A percentile compares a stretch with the other conserved stretches of the same genome.
phyloP scores from a whole-genome alignment of 1,140 invertebrate genomes.

The Diprion similis region DNA sequence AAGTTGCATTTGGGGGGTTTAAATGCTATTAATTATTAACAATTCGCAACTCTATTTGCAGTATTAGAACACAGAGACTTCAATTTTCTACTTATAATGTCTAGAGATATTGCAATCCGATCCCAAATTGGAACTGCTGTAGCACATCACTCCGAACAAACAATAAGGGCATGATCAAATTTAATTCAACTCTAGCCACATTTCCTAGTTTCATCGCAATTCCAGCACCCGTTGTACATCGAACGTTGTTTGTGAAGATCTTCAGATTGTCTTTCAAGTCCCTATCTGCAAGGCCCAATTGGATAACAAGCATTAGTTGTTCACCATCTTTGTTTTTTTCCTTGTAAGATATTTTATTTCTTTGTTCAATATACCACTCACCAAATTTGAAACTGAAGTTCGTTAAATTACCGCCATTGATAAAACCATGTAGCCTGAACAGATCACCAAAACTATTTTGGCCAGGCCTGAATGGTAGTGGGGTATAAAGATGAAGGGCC shows the following conservation, averaged over 20 bases:
- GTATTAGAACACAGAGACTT: neutral
- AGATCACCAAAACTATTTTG: constrained; percentile 78
- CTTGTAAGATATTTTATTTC: neutral
- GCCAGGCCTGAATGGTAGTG: constrained; percentile 82
- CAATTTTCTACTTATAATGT: neutral
- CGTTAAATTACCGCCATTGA: constrained; percentile 82
- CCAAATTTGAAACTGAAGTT: constrained; percentile 57
- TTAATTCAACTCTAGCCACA: constrained; percentile 83
- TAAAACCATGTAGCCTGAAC: constrained; percentile 83
- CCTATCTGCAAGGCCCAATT: constrained; percentile 46
- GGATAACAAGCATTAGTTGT: constrained; percentile 23
- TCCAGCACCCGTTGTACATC: constrained; percentile 75
- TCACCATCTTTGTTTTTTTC: constrained; percentile 8
- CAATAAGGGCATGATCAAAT: constrained; percentile 57
- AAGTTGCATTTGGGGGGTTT: neutral
- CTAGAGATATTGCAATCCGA: constrained; percentile 56
- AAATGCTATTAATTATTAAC: neutral
- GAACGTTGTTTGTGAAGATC: constrained; percentile 59
- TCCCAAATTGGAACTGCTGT: constrained; percentile 56
- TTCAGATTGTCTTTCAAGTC: constrained; percentile 52
- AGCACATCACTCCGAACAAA: constrained; percentile 48
- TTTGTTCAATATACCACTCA: constrained; percentile 27
- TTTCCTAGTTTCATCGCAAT: constrained; percentile 80
- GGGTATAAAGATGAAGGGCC: constrained; percentile 82
- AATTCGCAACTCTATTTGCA: constrained; percentile 5